Evolutionary conservation across 2,797 vertebrate species (phyloP).

Genomic region (Sebastes cheni): DNA sequence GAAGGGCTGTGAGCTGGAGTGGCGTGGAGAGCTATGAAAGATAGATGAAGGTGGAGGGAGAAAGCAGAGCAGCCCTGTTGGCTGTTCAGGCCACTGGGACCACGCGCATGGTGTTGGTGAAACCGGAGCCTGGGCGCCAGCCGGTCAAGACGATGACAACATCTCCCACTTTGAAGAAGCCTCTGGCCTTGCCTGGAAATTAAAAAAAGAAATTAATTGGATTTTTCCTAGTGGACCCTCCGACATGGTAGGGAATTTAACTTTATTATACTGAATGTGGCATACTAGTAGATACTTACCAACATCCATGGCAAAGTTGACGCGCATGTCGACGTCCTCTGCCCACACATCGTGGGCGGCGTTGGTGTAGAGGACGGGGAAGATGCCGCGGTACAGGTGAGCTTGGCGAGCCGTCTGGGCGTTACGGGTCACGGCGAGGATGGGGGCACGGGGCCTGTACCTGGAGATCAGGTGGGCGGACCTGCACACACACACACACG

Average conservation of each 20-base stretch:
- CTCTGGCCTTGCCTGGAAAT: conserved; percentile 89
- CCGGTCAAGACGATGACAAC: conserved; percentile 94
- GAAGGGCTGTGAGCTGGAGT: conserved; percentile 34
- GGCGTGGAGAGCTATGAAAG: conserved; percentile 43
- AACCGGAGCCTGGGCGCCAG: conserved; percentile 97
- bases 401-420: conserved; percentile 95
- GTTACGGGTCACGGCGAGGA: conserved; percentile 94
- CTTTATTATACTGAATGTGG: background rate
- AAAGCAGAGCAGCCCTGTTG: conserved; percentile 21
- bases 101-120: conserved; percentile 99
- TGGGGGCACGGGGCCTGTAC: conserved; percentile 96
- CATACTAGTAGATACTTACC: conserved; percentile 74
- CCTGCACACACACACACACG: conserved; percentile 69
- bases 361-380: conserved; percentile 92
- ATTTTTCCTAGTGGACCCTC: background rate
- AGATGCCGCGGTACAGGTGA: conserved; percentile 96
- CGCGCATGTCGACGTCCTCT: conserved; percentile 94
- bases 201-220: too few species aligned
- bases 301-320: conserved; percentile 95
- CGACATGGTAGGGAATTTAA: fast-evolving
- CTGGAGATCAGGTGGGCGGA: conserved; percentile 95
- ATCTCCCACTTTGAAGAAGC: conserved; percentile 94
- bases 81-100: conserved; percentile 88
- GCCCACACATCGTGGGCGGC: conserved; percentile 89
- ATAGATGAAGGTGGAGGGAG: conserved; percentile 42